A percentile compares a stretch with the other conserved stretches of the same genome.
These are phyloP conservation scores for Limosa lapponica DNA, from an alignment of 2,797 vertebrate genomes.

Conservation along the genomic window DNA sequence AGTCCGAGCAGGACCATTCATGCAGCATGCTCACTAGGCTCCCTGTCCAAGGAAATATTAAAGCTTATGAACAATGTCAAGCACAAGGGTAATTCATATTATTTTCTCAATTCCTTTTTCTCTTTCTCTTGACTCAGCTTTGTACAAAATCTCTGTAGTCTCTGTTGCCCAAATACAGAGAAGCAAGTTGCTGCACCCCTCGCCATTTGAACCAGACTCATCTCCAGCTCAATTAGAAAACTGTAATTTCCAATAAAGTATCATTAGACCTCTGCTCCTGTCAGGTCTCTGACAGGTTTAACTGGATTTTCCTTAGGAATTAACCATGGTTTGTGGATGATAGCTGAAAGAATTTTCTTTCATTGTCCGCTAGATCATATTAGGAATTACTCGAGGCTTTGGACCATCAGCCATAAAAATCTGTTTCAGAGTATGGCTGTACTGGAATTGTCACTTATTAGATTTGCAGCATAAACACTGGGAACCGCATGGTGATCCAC, in stretches of 20 bases:
- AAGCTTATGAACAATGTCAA: background rate
- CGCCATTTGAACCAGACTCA: background rate
- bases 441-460: constrained; percentile 5
- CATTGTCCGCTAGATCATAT: background rate
- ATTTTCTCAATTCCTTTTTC: background rate
- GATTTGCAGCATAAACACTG: constrained; percentile 37
- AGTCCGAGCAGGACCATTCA: background rate
- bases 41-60: background rate
- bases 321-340: background rate
- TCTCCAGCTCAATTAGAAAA: constrained; percentile 4
- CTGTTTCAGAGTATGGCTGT: background rate
- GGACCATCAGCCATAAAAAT: background rate
- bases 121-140: background rate
- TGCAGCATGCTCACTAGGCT: background rate
- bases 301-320: constrained; percentile 2
- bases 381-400: constrained; percentile 4
- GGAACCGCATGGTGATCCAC: constrained; percentile 49
- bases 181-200: background rate
- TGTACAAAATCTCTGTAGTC: background rate
- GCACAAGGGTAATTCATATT: background rate
- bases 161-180: background rate
- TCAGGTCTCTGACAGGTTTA: constrained; percentile 12
- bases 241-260: background rate
- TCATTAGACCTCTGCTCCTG: constrained; percentile 1
- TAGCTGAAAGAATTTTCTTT: background rate